Base-by-base conservation (phyloP, 2,113 vertebrate species). In the Sylvilagus bachmani region DNA sequence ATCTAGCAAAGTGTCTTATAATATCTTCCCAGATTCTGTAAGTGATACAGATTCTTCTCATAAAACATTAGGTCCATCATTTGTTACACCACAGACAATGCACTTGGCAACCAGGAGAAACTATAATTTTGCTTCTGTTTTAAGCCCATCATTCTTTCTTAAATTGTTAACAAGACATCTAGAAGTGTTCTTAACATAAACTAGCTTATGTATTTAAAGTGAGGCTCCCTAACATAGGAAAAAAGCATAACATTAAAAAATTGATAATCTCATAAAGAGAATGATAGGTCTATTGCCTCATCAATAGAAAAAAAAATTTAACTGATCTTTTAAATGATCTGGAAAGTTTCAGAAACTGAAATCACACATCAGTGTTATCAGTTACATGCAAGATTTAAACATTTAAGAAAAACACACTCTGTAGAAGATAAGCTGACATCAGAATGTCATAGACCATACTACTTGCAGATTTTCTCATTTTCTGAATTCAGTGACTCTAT, bases 391-490 rank as follows among this genome's bases (percentile, higher is more conserved):
- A 17, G 21, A 88, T 55, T 66, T 27, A 84, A 93, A 89, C 88
- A 64, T 58, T 85, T 55, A 84, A 71, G 71, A 91, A 90, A 82
- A 93, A 82, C 1, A 92, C 75, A 25, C 5, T 70, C 77, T 19
- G 80, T 22, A 73, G 49, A 91, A 95, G 88, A 93, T 71, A 74
- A 33, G 51, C 17, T 75, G 33, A 82, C 25, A 80, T 1, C 75
- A 10, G 29, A 89, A 95, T 51, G 27, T 75, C 51, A 67, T 12
- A 75, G 0, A 73, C n/a, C 7, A 90, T 7, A 62, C 31, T 66
- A 85, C 11, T 82, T 95, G 21, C 62, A 74, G 31, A 86, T 61
- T 36, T 96, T 94, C 51, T 93, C 25, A 83, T 75, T 89, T 92
- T 96, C 51, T 89, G n/a, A 93, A 86, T 86, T 88, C 55, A 62